Evolutionary conservation across 2,888 invertebrate species (phyloP), one percentile per base, ranked within the genome.

Genomic region (Luperina nickerlii): DNA sequence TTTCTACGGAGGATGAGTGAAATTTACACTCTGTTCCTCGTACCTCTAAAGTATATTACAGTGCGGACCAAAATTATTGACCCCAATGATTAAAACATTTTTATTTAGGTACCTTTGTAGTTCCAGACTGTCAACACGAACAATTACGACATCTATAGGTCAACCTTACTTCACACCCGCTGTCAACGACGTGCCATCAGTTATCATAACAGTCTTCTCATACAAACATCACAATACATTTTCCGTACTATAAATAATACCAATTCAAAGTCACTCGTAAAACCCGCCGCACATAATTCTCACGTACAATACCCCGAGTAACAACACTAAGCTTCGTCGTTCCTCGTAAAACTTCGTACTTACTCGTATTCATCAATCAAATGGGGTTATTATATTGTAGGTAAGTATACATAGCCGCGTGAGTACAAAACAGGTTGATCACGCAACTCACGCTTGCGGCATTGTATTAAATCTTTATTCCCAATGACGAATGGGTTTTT

Each of bases 321-420:
- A 89, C 79, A 80, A 73, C 76, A 62, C 74, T 81, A 78, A 87
- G 86, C 85, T 86, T 82, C 80, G 79, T 70, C 73, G 81, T 83
- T 66, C 75, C 86, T 88, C 89, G 88, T 85, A 81, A 89, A 89
- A 89, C 90, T 89, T 82, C 85, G 87, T 87, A 85, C 88, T 87
- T 86, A 87, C 86, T 87, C 85, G 88, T 90, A 89, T 92, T 94
- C 94, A 94, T 94, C 94, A 95, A 95, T 94, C 95, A 95, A 90
- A 85, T 83, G 86, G 86, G 87, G 91, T 93, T 93, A 94, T 94
- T 92, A 92, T 91, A 93, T 89, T 91, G 91, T 91, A 42, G 62
- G 51, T 76, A 83, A 81, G 88, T 84, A 87, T 79, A 87, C 90
- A 89, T 83, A 82, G 84, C 74, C 76, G 84, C 57, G 79, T 74